Base-by-base conservation (phyloP, 2,113 vertebrate species). In the Grantiella picta region DNA sequence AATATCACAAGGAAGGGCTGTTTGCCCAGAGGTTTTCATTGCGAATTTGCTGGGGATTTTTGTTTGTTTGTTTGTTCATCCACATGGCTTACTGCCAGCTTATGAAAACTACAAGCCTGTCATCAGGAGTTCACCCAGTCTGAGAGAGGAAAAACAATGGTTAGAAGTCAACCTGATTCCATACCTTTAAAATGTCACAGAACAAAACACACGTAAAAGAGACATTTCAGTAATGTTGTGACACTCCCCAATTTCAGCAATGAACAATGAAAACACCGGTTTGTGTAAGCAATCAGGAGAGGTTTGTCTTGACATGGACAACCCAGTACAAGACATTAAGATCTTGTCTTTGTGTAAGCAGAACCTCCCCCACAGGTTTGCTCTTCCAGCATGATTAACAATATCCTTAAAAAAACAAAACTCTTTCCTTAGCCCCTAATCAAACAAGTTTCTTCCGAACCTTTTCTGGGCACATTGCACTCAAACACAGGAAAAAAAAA, bases 1-100 rank as follows among this genome's bases (percentile, higher is more conserved):
- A 96, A 89, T 96, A 94, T 96, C 92, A 95, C 95, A 96, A 95
- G 96, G 92, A 96, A 96, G 65, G 94, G 96, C 95, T 95, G 72
- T 56, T 89, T 95, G 95, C 94, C 95, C 94, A 95, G 92, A 95
- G 89, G 88, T 97, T 96, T 97, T 95, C 86, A 86, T 85, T 89
- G 85, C 11, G 15, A 89, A 89, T 91, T 96, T 95, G 60, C 15
- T 87, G 89, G 61, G 92, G 84, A 75, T 84, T 93, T 96, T 97
- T 95, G 91, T 97, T 95, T 97, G 94, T 96, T 95, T 97, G 94
- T 96, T 95, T 93, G 88, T 78, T 96, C 93, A 91, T 89, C 69
- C 72, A 89, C 40, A 45, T 14, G 72, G 82, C 69, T 89, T 76
- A 45, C 49, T 42, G 86, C 94, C 95, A 96, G 33, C 10, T 95